Conservation (phyloP, 2,888 invertebrate genomes). For the Neoaliturus tenellus region DNA sequence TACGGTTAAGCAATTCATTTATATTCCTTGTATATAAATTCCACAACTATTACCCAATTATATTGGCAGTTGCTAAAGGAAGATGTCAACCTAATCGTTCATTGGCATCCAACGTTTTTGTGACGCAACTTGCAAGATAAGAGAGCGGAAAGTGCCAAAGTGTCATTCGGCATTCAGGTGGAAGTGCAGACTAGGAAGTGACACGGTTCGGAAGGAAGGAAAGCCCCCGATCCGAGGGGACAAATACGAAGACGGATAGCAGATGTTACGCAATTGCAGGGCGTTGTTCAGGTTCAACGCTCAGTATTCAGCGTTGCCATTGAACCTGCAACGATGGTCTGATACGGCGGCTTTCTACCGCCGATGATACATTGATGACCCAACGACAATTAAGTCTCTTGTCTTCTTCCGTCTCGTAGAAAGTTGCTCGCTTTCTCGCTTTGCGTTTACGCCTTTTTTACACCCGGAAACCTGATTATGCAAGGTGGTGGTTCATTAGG, state of each 20-base stretch:
- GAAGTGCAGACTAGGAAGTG: conserved; percentile 5
- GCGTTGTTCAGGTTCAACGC: neutral
- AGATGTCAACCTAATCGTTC: neutral
- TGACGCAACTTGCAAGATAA: neutral
- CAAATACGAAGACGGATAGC: neutral
- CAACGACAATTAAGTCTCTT: conserved; percentile 14
- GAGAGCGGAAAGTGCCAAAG: neutral
- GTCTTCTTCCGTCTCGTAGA: conserved; percentile 20
- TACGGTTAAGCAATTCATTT: no score
- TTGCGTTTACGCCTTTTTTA: conserved; percentile 8
- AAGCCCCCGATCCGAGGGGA: neutral
- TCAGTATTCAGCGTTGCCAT: neutral
- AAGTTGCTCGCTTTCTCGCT: neutral
- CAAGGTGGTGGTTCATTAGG: neutral
- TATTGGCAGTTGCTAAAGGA: neutral
- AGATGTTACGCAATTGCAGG: neutral
- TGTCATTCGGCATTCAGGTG: neutral
- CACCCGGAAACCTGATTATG: conserved; percentile 6
- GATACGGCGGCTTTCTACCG: conserved; percentile 21
- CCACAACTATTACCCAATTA: neutral
- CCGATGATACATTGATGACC: conserved; percentile 44
- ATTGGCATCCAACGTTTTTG: neutral
- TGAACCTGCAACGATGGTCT: neutral
- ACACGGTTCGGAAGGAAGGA: neutral
- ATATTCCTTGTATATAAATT: neutral